Base-by-base conservation (phyloP, 2,797 vertebrate species). In the Sparus aurata region DNA sequence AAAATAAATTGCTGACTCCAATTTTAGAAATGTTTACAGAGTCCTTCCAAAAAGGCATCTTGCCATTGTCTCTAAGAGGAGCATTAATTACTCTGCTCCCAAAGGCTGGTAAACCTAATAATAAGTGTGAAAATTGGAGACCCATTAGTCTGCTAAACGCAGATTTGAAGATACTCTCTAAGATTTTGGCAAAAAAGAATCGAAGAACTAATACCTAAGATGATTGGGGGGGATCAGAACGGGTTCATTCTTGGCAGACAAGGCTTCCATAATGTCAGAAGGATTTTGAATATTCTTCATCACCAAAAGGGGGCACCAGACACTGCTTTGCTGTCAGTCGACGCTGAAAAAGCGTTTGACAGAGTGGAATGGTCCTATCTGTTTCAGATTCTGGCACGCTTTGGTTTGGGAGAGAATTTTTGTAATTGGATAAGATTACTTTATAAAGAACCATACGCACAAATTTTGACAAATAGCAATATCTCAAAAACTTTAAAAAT, bases 331-430 rank as follows among this genome's bases (percentile, higher is more conserved):
- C n/a, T 61, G 13, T 15, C 59, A 13, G 10, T 61, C 0, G 59
- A 43, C 3, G 12, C 38, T 0, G 20, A 61, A 43, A 61, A 61
- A 12, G 59, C 34, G 0, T 43, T 46, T 25, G 60, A 43, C 43
- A 46, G n/a, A n/a, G 59, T 61, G 10, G 59, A 61, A n/a, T 61
- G 59, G 34, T n/a, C 59, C 3, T 61, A 41, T 22, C 15, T 61
- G 15, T 73, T 73, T 22, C 49, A 46, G 5, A 12, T 73, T 13
- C n/a, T 73, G 4, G 5, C 4, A 20, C 4, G 49, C 13, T 74
- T 62, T 65, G 30, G 58, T 4, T 30, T 41, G 18, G 30, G 30
- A 41, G 30, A 41, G 27, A 41, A 41, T 13, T 60, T 12, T 20
- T 65, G 46, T 50, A 45, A 41, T 3, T 74, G 22, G 50, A 20